Conservation (phyloP, 2,888 invertebrate species). For the Mechanitis mazaeus region DNA sequence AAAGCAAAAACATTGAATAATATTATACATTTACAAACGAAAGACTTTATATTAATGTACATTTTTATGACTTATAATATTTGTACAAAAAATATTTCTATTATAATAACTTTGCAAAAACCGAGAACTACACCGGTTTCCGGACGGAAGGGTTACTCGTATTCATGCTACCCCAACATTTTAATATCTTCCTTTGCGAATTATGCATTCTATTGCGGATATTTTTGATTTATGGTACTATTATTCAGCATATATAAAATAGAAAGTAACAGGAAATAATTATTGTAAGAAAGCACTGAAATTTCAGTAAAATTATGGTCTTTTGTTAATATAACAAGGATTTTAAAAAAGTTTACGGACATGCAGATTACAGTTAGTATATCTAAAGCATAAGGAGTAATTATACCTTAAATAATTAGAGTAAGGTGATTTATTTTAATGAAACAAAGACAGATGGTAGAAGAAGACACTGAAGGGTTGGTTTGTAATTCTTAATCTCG, state of each 20-base stretch:
- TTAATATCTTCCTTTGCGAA: slow-evolving; percentile 34
- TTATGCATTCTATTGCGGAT: slow-evolving; percentile 31
- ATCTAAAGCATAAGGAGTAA: too few relatives aligned
- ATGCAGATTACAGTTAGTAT: too few relatives aligned
- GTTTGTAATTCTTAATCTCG: too few relatives aligned
- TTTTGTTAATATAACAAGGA: too few relatives aligned
- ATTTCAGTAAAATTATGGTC: neutral
- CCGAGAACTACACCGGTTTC: slow-evolving; percentile 33
- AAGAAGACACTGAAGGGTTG: too few relatives aligned
- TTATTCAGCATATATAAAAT: neutral
- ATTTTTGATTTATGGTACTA: slow-evolving; percentile 29
- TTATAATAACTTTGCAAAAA: slow-evolving; percentile 33
- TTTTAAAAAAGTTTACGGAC: too few relatives aligned
- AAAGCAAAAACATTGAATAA: neutral
- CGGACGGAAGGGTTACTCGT: slow-evolving; percentile 40
- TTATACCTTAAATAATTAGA: too few relatives aligned
- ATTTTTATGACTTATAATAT: slow-evolving; percentile 6
- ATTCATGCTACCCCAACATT: slow-evolving; percentile 31
- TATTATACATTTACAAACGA: neutral
- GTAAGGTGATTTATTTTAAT: too few relatives aligned
- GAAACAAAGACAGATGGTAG: too few relatives aligned
- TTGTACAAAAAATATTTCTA: slow-evolving; percentile 22
- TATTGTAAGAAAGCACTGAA: neutral
- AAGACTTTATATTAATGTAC: neutral
- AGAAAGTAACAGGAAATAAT: slow-evolving; percentile 5